Conservation (phyloP, 2,113 vertebrate genomes). For the Crotalus viridis region DNA sequence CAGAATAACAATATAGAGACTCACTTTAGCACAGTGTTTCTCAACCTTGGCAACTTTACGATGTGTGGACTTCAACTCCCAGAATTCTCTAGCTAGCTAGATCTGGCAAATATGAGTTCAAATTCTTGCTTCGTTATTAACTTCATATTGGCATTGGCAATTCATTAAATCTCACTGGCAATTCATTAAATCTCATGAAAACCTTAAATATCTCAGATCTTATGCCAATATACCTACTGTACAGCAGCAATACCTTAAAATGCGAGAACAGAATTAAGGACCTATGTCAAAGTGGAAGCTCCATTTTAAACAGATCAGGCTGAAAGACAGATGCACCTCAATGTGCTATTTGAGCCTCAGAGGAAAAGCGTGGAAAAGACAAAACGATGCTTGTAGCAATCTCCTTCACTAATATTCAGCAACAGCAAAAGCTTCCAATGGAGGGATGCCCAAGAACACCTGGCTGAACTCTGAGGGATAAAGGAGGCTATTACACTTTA, state of each 20-base stretch:
- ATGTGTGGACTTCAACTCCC: no score
- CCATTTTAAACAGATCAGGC: slow-evolving; percentile 3
- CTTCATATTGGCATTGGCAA: neutral
- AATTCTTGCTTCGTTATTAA: neutral
- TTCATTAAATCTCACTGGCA: neutral
- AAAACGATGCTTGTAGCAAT: neutral
- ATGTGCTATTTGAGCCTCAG: neutral
- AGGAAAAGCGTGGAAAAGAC: neutral
- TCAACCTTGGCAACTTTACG: no score
- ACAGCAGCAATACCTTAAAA: neutral
- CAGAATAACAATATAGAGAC: neutral
- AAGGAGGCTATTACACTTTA: neutral
- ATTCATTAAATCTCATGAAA: neutral
- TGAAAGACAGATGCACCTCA: neutral
- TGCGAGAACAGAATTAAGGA: neutral
- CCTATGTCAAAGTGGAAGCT: neutral
- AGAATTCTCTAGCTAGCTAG: no score
- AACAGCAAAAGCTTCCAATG: neutral
- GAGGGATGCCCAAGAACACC: neutral
- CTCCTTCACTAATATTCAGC: neutral
- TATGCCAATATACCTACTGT: neutral
- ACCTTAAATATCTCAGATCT: neutral
- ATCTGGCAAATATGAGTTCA: neutral
- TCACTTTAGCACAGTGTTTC: no score
- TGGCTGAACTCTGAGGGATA: neutral